Conservation (phyloP, 1,140 invertebrate species). For the Drosophila serrata region DNA sequence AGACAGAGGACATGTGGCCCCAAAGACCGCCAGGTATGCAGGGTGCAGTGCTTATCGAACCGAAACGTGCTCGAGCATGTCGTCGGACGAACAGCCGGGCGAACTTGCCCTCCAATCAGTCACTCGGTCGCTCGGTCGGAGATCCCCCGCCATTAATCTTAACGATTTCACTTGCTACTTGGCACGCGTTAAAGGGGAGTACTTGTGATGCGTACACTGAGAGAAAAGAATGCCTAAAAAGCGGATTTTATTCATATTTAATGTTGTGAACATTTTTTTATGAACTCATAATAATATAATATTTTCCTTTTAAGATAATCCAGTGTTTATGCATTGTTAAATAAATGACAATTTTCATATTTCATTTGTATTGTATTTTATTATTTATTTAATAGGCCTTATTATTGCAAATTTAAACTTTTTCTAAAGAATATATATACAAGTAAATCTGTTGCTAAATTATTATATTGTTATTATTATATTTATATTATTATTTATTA, state of each 20-base stretch:
- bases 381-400: too few species aligned
- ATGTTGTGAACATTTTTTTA: neutral
- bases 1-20: constrained; percentile 25
- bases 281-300: too few species aligned
- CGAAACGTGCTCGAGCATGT: constrained; percentile 67
- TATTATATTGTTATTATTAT: too few species aligned
- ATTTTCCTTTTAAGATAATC: too few species aligned
- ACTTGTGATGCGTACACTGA: neutral
- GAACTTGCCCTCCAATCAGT: constrained; percentile 40
- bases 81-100: constrained; percentile 28
- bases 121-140: neutral
- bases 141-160: constrained; percentile 40
- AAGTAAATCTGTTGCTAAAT: too few species aligned
- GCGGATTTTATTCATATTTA: too few species aligned
- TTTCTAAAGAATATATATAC: too few species aligned
- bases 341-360: too few species aligned
- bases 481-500: too few species aligned
- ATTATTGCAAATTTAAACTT: too few species aligned
- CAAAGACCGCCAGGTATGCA: constrained; percentile 24
- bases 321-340: too few species aligned
- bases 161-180: constrained; percentile 9
- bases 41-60: constrained; percentile 48
- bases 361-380: too few species aligned
- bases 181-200: constrained; percentile 25
- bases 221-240: neutral